Evolutionary conservation across 35 echinoderm and acorn worm species (phyloP), one percentile per base, ranked within the genome.

Genomic region (Chiridota heheva): DNA sequence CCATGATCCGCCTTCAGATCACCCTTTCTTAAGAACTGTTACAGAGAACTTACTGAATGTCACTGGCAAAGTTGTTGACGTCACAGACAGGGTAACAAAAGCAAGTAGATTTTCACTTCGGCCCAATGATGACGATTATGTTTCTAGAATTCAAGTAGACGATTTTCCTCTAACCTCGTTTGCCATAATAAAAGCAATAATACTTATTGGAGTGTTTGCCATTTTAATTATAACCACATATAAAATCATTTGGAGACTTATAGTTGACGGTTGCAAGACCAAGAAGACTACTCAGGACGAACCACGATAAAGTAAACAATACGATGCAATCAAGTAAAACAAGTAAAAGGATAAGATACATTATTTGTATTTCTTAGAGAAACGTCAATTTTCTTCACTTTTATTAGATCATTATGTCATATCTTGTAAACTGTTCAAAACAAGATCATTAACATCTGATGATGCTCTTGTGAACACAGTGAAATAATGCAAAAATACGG

Each of bases 171-270:
- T 77, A 3, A 77, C 73, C 18, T 77, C 73, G 31, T 77, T 77
- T 58, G 55, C 73, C 30, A 77, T 77, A 16, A 49, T 77, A 10
- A 77, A 77, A 27, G 73, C 73, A 20, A 77, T 77, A 7, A 77
- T 77, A 7, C n/a, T 77, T 20, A 41, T 41, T 4, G 73, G 29
- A 30, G 73, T 77, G 16, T 17, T 78, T 37, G 75, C 75, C 16
- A 78, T 78, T 26, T 58, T 78, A 35, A 57, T 78, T 31, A 78
- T 43, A 36, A 62, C 75, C 17, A 78, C 75, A 0, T 78, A 78
- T 38, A 78, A 62, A 42, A 78, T 78, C 26, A 34, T 78, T 17
- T 78, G 75, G 75, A 78, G 47, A 24, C 62, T 78, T 38, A 62
- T 62, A 18, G 75, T 78, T 2, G 62, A 78, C 34, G 62, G 51